Base-by-base conservation (phyloP, 2,113 vertebrate genomes). In the Colius striatus region DNA sequence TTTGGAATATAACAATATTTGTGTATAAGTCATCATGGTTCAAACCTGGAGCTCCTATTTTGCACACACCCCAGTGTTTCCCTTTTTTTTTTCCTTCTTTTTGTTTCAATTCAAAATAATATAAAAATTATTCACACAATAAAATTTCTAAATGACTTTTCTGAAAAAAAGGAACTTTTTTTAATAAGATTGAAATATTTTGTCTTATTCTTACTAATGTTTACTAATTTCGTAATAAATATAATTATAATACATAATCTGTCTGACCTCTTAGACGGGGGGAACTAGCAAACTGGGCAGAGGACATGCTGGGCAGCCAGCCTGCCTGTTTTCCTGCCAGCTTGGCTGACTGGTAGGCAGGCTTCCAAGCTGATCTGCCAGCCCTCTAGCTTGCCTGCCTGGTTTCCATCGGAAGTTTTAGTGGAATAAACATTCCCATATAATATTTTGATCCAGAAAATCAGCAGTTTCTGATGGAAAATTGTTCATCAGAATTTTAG, bases 391-490 rank as follows among this genome's bases (percentile, higher is more conserved):
- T 77, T 83, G 90, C 85, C 92, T 34, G 79, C 80, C 77, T 89
- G 61, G 29, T 70, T 61, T 75, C 73, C 66, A 41, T 91, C 94
- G 72, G 45, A 65, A 72, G 38, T 92, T 94, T 63, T 22, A 89
- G 91, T 82, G 89, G 55, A 87, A 79, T 61, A 75, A 92, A 92
- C 81, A 75, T 93, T 92, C 87, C 87, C 13, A 2, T 48, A 72
- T 76, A 94, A 91, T 0, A 2, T 62, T 96, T 87, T 72, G 91
- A 94, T 95, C 92, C 91, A 89, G 87, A 87, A 96, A 92, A 95
- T 89, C 94, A 96, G 86, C 81, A 45, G 80, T 95, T 95, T 96
- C 86, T 92, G 89, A 87, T 93, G 89, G 96, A 75, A 91, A 95
- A 89, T 90, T 94, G 91, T 94, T 89, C 50, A 84, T 91, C 94